Percentiles rank a stretch among this genome's conserved stretches.
These are phyloP conservation scores for Gobionotothen gibberifrons DNA, from an alignment of 2,797 vertebrate genomes.

Conservation along the genomic window DNA sequence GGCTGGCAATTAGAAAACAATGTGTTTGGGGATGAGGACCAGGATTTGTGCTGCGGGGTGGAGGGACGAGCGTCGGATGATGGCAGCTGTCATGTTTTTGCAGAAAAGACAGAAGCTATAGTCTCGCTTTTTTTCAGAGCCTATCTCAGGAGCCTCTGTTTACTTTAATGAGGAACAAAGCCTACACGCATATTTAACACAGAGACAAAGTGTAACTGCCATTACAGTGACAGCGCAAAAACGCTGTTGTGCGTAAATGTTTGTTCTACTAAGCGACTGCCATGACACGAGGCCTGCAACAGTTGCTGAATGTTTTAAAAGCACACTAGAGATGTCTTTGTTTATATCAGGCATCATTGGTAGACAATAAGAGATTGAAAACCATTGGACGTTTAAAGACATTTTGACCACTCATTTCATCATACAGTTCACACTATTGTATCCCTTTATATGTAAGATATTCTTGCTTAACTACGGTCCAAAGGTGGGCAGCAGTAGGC, in stretches of 20 bases:
- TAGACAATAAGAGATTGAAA: not conserved
- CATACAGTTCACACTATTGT: not conserved
- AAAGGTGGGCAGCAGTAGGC: not conserved
- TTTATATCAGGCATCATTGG: not conserved
- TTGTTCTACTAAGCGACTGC: conserved; percentile 38
- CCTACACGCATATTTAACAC: conserved; percentile 69
- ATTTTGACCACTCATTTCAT: not conserved
- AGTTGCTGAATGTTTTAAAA: conserved; percentile 18
- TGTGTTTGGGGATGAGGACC: conserved; percentile 56
- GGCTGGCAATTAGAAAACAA: conserved; percentile 74
- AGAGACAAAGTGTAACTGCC: conserved; percentile 58
- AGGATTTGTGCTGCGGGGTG: conserved; percentile 42
- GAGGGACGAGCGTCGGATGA: conserved; percentile 37
- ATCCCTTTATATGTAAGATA: too few relatives aligned
- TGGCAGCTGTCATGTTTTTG: conserved; percentile 78
- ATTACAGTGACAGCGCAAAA: conserved; percentile 52
- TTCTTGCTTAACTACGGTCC: too few relatives aligned
- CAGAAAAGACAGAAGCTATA: conserved; percentile 59
- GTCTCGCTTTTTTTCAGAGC: conserved; percentile 64
- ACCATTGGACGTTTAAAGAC: not conserved
- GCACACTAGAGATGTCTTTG: conserved; percentile 6
- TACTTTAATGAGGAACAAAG: conserved; percentile 79
- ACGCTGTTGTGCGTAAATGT: conserved; percentile 44
- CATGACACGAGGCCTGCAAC: conserved; percentile 33
- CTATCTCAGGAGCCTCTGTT: conserved; percentile 66